Percentiles rank a stretch among this genome's conserved stretches.
Conservation (phyloP, 2,797 vertebrate genomes). For the Sebastes ruberrimus region DNA sequence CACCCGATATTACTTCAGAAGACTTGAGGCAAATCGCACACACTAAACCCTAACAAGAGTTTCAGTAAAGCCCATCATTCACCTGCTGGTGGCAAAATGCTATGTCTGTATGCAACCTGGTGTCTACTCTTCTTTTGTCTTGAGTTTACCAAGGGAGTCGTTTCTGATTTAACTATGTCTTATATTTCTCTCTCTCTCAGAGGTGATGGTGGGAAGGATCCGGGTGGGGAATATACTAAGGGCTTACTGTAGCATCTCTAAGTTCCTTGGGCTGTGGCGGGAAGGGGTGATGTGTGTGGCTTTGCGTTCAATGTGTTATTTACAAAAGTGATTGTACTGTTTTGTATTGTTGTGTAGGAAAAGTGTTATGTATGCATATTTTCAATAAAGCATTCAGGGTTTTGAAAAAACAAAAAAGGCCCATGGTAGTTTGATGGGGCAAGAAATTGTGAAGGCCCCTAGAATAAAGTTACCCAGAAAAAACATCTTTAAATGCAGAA, state of each 20-base stretch:
- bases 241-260: conserved; percentile 80
- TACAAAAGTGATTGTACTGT: conserved; percentile 88
- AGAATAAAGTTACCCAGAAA: neutral
- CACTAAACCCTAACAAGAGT: conserved; percentile 45
- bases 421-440: conserved; percentile 60
- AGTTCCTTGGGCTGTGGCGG: conserved; percentile 64
- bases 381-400: conserved; percentile 91
- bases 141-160: conserved; percentile 67
- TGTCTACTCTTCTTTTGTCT: conserved; percentile 70
- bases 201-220: conserved; percentile 49
- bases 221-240: conserved; percentile 62
- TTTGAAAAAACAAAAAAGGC: conserved; percentile 70
- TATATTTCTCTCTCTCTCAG: conserved; percentile 67
- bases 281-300: conserved; percentile 66
- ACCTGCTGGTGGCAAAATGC: conserved; percentile 69
- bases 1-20: conserved; percentile 44
- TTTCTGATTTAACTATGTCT: conserved; percentile 77
- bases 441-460: conserved; percentile 20
- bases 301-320: conserved; percentile 84
- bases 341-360: conserved; percentile 87
- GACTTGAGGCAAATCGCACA: conserved; percentile 38
- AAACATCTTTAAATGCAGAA: conserved; percentile 8
- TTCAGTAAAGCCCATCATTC: conserved; percentile 53
- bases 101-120: conserved; percentile 78
- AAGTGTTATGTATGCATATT: conserved; percentile 89